Base-by-base conservation (phyloP, 1,140 invertebrate species). In the Scaptomyza pallida region DNA sequence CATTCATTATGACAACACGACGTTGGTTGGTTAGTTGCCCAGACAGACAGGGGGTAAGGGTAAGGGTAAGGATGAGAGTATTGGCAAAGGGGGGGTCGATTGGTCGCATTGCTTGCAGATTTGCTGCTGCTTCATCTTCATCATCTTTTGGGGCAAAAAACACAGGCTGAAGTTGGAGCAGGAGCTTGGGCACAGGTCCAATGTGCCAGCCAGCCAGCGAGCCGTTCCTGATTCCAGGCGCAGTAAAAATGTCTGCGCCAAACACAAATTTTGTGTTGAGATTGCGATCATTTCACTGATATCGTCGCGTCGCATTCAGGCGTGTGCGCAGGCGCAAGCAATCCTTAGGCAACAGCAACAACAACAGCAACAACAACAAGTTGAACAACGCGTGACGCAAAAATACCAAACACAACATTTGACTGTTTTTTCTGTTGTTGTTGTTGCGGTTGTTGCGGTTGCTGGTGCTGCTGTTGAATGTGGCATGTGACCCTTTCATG, bases 1-100 rank as follows among this genome's bases (percentile, higher is more conserved):
- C 89, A 90, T 90, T 90, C 89, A 90, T 90, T 90, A 90, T 90
- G 89, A 89, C 83, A 89, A 90, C 89, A 90, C 89, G 89, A 90
- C 80, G 76, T 74, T 68, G 55, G 40, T 51, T 45, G 56, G 45
- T 52, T 45, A 21, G 17, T 33, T 33, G 75, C 12, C 12, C 17
- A 3, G 16, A n/a, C 19, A 55, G 52, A 43, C 13, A 55, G 37
- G n/a, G n/a, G n/a, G n/a, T n/a, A 26, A 26, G 5, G 6, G 8
- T 12, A 45, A 21, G 61, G 40, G n/a, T n/a, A n/a, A 12, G 33
- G 2, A 10, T 12, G 33, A 35, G 5, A 26, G 23, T 50, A 35
- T 9, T 48, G 48, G 48, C 19, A n/a, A n/a, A n/a, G n/a, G 17
- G 35, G 68, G 52, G 40, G 45, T 43, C 51, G 54, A 72, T 64